These are phyloP conservation scores for Bungarus multicinctus DNA, from an alignment of 2,113 vertebrate genomes.

Conservation along the genomic window DNA sequence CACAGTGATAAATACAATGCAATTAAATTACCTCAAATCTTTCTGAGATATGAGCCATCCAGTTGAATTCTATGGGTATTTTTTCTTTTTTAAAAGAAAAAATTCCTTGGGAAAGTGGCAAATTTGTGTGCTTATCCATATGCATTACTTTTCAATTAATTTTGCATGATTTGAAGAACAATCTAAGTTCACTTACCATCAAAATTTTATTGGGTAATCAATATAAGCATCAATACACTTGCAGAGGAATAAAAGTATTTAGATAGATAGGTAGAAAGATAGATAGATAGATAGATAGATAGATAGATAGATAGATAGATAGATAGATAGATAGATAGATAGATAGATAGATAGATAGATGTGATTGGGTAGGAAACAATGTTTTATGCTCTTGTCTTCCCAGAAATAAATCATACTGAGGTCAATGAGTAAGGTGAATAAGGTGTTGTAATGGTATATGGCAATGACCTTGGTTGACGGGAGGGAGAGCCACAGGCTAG, in stretches of 20 bases:
- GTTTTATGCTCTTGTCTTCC: background rate
- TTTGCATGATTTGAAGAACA: background rate
- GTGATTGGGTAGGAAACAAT: background rate
- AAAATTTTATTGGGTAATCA: background rate
- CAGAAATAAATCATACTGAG: background rate
- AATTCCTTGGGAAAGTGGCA: background rate
- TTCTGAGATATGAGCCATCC: background rate
- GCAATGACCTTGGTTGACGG: background rate
- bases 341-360: no score
- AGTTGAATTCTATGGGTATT: background rate
- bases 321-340: no score
- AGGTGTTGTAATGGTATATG: background rate
- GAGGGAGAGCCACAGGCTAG: background rate
- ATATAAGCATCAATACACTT: background rate
- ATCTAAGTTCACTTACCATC: background rate
- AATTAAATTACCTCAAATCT: background rate
- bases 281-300: no score
- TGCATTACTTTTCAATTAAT: background rate
- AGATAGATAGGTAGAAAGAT: no score
- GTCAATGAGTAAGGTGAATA: background rate
- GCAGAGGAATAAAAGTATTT: background rate
- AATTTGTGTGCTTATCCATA: background rate
- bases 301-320: no score
- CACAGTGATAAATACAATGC: background rate
- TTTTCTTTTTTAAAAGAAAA: background rate